These are phyloP conservation scores for Girardia tigrina DNA, from an alignment of 2,888 invertebrate genomes.

Conservation along the genomic window DNA sequence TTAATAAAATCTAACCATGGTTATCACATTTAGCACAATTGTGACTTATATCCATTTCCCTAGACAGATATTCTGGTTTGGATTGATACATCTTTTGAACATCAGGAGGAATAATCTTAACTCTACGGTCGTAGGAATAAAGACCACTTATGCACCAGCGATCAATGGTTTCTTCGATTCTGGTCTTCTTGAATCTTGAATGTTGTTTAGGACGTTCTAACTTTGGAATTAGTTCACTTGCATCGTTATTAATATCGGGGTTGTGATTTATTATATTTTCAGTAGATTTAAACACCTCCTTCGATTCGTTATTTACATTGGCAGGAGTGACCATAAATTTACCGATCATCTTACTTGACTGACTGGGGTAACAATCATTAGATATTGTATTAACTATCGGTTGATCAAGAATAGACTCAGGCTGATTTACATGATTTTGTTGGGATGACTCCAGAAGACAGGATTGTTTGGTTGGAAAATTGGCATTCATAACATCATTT, in stretches of 20 bases:
- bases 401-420: no score
- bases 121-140: background rate
- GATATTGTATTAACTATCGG: no score
- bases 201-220: background rate
- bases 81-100: background rate
- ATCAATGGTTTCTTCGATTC: slow-evolving; percentile 13
- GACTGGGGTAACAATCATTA: no score
- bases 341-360: background rate
- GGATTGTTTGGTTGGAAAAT: no score
- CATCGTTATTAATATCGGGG: background rate
- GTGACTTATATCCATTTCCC: background rate
- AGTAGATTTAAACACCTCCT: background rate
- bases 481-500: no score
- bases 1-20: no score
- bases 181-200: background rate
- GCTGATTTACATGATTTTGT: no score
- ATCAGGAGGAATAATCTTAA: background rate
- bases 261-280: background rate
- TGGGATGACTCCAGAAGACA: no score
- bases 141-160: background rate
- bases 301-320: background rate
- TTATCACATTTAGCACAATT: slow-evolving; percentile 1
- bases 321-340: slow-evolving; percentile 5
- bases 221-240: background rate
- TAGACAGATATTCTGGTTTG: background rate